Evolutionary conservation across 2,797 vertebrate genomes (phyloP), one percentile per base, ranked within the genome.

Genomic region (Apodemus agrarius): DNA sequence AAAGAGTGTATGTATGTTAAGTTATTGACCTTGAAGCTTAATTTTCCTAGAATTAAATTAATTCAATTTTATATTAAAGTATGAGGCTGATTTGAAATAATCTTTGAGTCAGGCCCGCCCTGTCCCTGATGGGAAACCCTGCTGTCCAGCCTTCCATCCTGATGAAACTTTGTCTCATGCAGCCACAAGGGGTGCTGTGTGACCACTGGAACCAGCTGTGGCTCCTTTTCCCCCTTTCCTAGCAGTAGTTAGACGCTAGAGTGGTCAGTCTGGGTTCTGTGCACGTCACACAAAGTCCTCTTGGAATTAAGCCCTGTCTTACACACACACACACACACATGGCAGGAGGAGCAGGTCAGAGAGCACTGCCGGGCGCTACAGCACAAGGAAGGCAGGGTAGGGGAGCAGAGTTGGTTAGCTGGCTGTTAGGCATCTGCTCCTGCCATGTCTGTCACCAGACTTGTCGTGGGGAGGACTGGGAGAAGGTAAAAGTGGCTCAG

Each of bases 1-100:
- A 57, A 7, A 76, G 75, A 76, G 80, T 31, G 74, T 90, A 29
- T 43, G 2, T 85, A 52, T 96, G 92, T 40, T 96, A 97, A 96
- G 65, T 97, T 96, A 95, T 97, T 96, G 79, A 34, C 21, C 37
- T 93, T 43, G 26, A 46, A 95, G 24, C 82, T 89, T 84, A 65
- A 81, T 72, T 86, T 93, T 96, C 24, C 34, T 79, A 89, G 86
- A 81, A 96, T 86, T 79, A 94, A 91, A 76, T 78, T 49, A 84
- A 82, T 83, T 86, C 67, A 94, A 29, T 31, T 94, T 94, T 76
- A 61, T 63, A 21, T 85, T 84, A 31, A 43, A 34, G 69, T 40
- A 52, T 76, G n/a, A 72, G 21, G 4, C 40, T 91, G 37, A 21
- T 87, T 65, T 97, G 80, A 94, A 81, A 92, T 95, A 78, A n/a